phyloP scores from a whole-genome alignment of 2,113 vertebrate genomes.

The Arothron firmamentum region DNA sequence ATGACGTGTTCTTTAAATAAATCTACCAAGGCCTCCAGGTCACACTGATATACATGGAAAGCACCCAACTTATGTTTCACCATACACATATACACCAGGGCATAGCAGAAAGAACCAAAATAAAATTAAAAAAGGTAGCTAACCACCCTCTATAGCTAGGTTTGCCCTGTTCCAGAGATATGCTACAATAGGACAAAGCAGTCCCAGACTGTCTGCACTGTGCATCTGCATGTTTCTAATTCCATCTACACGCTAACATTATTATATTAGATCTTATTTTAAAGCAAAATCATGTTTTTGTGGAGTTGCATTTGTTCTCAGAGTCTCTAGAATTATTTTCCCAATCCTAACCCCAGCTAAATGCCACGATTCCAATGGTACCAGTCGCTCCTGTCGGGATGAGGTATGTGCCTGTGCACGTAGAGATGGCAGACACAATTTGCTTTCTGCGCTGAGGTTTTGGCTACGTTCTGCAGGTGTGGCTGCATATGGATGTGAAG shows the following conservation, averaged over 20 bases:
- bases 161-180: conserved; percentile 38
- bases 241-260: not conserved
- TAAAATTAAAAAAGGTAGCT: conserved; percentile 13
- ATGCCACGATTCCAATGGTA: not conserved
- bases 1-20: conserved; percentile 49
- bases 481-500: not conserved
- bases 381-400: not conserved
- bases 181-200: conserved; percentile 46
- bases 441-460: conserved; percentile 15
- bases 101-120: conserved; percentile 32
- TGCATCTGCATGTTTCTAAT: conserved; percentile 9
- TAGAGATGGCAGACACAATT: not conserved
- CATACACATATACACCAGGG: conserved; percentile 35
- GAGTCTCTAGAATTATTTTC: not conserved
- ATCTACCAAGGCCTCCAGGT: conserved; percentile 66
- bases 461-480: conserved; percentile 25
- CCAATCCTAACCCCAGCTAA: not conserved
- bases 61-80: conserved; percentile 35
- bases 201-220: conserved; percentile 12
- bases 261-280: not conserved
- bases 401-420: conserved; percentile 7
- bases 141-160: conserved; percentile 20
- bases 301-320: conserved; percentile 7
- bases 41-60: conserved; percentile 59
- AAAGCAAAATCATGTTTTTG: not conserved